Percentiles rank a stretch among this genome's conserved stretches.
These are phyloP conservation scores for Oriolus oriolus DNA, from an alignment of 2,113 vertebrate genomes.

Conservation along the genomic window DNA sequence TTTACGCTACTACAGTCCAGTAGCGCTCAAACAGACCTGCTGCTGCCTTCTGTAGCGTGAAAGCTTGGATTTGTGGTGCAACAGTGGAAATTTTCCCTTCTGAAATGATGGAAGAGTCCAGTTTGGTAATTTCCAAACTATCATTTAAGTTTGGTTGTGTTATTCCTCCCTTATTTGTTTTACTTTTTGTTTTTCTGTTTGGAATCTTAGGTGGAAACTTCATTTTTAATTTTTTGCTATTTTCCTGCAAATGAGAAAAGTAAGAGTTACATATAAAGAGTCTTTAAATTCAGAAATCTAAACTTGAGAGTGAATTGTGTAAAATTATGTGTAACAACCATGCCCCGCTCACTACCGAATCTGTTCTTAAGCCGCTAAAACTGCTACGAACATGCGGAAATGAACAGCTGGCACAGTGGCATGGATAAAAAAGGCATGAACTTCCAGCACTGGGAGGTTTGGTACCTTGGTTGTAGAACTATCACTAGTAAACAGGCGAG, in stretches of 20 bases:
- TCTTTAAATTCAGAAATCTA: background rate
- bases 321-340: fast-evolving
- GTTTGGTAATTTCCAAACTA: conserved; percentile 92
- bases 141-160: conserved; percentile 91
- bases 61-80: conserved; percentile 88
- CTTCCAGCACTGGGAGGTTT: background rate
- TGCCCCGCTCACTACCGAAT: background rate
- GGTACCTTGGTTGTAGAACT: conserved; percentile 97
- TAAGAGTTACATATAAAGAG: background rate
- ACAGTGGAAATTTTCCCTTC: conserved; percentile 85
- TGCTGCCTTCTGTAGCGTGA: conserved; percentile 89
- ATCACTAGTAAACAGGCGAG: conserved; percentile 94
- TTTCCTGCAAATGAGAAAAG: conserved; percentile 79
- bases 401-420: fast-evolving
- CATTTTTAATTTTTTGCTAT: conserved; percentile 99
- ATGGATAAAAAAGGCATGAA: fast-evolving
- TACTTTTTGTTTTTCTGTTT: conserved; percentile 97
- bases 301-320: background rate
- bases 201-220: conserved; percentile 99
- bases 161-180: conserved; percentile 91
- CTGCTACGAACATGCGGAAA: fast-evolving
- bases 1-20: background rate
- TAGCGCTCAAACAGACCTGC: conserved; percentile 79
- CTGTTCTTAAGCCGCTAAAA: background rate
- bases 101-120: conserved; percentile 87